phyloP scores from a whole-genome alignment of 2,888 invertebrate species.

The Polyommatus icarus region DNA sequence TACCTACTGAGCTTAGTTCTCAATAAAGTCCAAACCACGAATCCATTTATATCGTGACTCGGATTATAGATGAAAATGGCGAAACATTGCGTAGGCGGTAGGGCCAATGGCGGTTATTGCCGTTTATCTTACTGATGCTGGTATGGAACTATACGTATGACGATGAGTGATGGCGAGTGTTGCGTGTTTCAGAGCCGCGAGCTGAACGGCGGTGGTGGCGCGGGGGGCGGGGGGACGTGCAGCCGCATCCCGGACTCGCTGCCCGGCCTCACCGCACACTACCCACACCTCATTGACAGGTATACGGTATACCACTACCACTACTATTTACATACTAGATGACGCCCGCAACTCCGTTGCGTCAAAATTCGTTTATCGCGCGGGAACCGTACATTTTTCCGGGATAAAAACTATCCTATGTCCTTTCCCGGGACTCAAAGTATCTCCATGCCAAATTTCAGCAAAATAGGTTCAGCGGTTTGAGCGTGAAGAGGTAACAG shows the following conservation, averaged over 20 bases:
- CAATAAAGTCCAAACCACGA: not conserved
- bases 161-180: not conserved
- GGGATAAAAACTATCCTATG: too few species aligned
- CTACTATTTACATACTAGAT: too few species aligned
- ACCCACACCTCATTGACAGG: slow-evolving; percentile 57
- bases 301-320: not conserved
- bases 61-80: not conserved
- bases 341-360: too few species aligned
- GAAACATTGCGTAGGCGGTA: not conserved
- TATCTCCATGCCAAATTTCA: too few species aligned
- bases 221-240: slow-evolving; percentile 52
- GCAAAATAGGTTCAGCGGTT: too few species aligned
- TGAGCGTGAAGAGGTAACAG: too few species aligned
- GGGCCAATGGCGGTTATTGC: not conserved
- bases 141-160: not conserved
- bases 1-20: too few species aligned
- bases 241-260: slow-evolving; percentile 82
- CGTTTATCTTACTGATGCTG: not conserved
- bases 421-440: too few species aligned
- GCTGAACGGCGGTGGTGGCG: slow-evolving; percentile 55
- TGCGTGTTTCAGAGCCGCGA: slow-evolving; percentile 67
- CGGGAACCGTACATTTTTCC: too few species aligned
- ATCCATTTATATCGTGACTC: not conserved
- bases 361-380: too few species aligned
- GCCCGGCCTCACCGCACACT: slow-evolving; percentile 83